These are phyloP conservation scores for Ophiothrix spiculata DNA, from an alignment of 35 echinoderm and acorn worm genomes.

Conservation along the genomic window DNA sequence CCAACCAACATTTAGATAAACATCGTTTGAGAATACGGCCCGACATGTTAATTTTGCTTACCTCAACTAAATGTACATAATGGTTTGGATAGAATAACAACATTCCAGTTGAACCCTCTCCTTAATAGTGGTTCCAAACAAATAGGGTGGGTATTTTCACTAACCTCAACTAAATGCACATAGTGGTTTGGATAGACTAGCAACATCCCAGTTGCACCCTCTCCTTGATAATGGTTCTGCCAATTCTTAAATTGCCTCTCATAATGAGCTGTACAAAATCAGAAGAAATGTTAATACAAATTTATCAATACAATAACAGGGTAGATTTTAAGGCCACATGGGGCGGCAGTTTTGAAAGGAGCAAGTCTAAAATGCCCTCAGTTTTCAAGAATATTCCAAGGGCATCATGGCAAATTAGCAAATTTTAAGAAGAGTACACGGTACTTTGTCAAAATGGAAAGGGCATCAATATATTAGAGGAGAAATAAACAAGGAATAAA, in stretches of 20 bases:
- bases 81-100: constrained; percentile 91
- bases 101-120: constrained; percentile 94
- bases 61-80: constrained; percentile 95
- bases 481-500: no score
- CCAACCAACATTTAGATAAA: no score
- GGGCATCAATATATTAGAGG: no score
- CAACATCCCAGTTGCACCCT: constrained; percentile 94
- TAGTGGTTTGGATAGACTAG: constrained; percentile 93
- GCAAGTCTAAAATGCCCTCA: no score
- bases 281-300: constrained; percentile 30
- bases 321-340: no score
- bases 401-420: no score
- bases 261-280: constrained; percentile 74
- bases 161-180: constrained; percentile 95
- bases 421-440: no score
- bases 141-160: constrained; percentile 1
- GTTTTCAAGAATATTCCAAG: no score
- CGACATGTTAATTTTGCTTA: constrained; percentile 32
- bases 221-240: constrained; percentile 93
- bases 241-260: constrained; percentile 95
- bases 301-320: no score
- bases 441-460: no score
- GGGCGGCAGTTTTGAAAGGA: no score
- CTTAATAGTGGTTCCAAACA: constrained; percentile 85
- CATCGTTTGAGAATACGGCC: no score